Evolutionary conservation across 2,888 invertebrate species (phyloP), one percentile per base, ranked within the genome.

Genomic region (Hanleya hanleyi): DNA sequence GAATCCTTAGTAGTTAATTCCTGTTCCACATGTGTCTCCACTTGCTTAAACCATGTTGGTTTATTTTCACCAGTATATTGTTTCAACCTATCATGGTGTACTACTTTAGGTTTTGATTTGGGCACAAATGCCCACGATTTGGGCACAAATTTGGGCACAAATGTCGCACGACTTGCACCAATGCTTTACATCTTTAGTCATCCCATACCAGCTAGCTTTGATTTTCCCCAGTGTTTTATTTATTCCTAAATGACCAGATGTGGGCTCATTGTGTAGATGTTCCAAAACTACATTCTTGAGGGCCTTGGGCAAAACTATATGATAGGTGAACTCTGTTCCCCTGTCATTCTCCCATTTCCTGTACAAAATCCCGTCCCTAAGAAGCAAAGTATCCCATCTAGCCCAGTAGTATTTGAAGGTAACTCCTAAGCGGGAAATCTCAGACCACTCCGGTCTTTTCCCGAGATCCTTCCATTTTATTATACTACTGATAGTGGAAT

Each of bases 141-240:
- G 35, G 51, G 68, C 4, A 18, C 22, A 6, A 71, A 62, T 62
- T 51, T 69, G 64, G 7, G 71, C 49, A 73, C 75, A 77, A 18
- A 64, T 36, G 61, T 71, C 75, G 77, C 75, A 77, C 9, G n/a
- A 37, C 18, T 41, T 68, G 32, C 70, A 64, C 66, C 74, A 77
- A 9, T 69, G n/a, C 26, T 26, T 69, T 0, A 75, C 70, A 65
- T 70, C 67, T 22, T 64, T 36, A 22, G 26, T 66, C 64, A 79
- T 26, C 4, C 51, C 47, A 57, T 50, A 51, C 73, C 74, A 74
- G n/a, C 9, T 57, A 1, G n/a, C 29, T 36, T 33, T n/a, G 5
- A 71, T 26, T 37, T 37, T 67, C 7, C 7, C 22, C n/a, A 65
- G 18, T 6, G 67, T 67, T 22, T 41, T 35, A 32, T 67, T 26